phyloP scores from a whole-genome alignment of 2,113 vertebrate species.

The Semicossyphus pulcher region DNA sequence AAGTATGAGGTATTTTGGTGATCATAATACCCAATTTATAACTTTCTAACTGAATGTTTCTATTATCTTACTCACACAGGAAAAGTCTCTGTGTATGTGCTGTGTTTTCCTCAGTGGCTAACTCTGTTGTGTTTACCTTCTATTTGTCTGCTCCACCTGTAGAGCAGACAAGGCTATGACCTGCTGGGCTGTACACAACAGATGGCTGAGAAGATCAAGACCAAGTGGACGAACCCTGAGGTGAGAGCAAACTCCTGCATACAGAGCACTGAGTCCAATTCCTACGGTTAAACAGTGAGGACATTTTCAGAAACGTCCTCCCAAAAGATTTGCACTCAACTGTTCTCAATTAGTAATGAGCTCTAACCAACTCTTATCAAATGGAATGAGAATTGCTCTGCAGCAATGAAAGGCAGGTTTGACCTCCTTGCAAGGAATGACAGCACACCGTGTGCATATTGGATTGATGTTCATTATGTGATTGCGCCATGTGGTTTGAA shows the following conservation, averaged over 20 bases:
- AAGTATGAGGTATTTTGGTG: not conserved
- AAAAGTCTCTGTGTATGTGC: not conserved
- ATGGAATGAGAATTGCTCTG: slow-evolving; percentile 33
- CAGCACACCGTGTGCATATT: not conserved
- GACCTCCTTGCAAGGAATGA: slow-evolving; percentile 15
- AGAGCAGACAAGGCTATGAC: slow-evolving; percentile 86
- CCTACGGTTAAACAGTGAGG: not conserved
- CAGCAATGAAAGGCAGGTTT: slow-evolving; percentile 18
- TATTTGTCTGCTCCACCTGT: slow-evolving; percentile 61
- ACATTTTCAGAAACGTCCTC: not conserved
- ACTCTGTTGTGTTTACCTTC: slow-evolving; percentile 34
- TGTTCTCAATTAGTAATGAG: slow-evolving; percentile 37
- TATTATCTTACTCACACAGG: not conserved
- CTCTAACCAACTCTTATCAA: slow-evolving; percentile 8
- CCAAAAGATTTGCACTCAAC: not conserved
- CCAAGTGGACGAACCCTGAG: slow-evolving; percentile 89
- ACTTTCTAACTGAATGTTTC: not conserved
- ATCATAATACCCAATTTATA: not conserved
- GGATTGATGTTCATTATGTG: slow-evolving; percentile 6
- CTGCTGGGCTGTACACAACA: slow-evolving; percentile 86
- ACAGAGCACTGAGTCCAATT: slow-evolving; percentile 13
- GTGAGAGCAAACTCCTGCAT: slow-evolving; percentile 75
- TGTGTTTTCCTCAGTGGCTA: not conserved
- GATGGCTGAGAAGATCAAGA: slow-evolving; percentile 90
- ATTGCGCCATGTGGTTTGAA: not conserved